Percentiles rank a stretch among this genome's conserved stretches.
Conservation (phyloP, 2,888 invertebrate genomes). For the Tiphia femorata region DNA sequence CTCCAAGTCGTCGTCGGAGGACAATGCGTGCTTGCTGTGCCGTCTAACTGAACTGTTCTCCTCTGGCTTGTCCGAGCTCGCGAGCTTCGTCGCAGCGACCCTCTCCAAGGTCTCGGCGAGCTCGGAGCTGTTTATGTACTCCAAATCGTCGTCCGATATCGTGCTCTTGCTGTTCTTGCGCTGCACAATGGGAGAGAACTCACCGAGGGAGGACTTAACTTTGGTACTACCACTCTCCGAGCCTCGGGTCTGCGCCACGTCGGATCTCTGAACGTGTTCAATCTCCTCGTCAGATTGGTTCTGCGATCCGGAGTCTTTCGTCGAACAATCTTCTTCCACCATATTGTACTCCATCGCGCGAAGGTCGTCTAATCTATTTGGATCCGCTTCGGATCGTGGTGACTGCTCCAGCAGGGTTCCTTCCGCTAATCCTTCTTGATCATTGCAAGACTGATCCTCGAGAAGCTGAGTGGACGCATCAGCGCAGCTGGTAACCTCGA, state of each 20-base stretch:
- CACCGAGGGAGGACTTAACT: slow-evolving; percentile 8
- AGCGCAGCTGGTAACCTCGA: not conserved
- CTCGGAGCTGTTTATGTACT: slow-evolving; percentile 58
- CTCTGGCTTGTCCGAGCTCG: not conserved
- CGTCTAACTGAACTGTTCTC: not conserved
- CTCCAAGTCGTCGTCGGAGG: slow-evolving; percentile 62
- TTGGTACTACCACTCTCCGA: slow-evolving; percentile 13
- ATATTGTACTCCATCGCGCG: slow-evolving; percentile 57
- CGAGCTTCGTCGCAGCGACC: not conserved
- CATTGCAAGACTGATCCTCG: not conserved
- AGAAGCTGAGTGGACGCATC: too few species aligned
- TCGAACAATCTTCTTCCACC: slow-evolving; percentile 38
- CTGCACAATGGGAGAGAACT: slow-evolving; percentile 20
- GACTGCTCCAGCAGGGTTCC: slow-evolving; percentile 23
- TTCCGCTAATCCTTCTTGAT: slow-evolving; percentile 4
- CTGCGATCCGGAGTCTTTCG: slow-evolving; percentile 32
- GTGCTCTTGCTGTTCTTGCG: slow-evolving; percentile 50
- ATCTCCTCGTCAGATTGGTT: slow-evolving; percentile 62
- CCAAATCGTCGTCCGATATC: slow-evolving; percentile 62
- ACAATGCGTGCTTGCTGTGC: slow-evolving; percentile 29
- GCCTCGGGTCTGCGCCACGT: slow-evolving; percentile 38
- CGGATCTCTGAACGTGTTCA: slow-evolving; percentile 54
- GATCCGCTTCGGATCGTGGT: too few species aligned
- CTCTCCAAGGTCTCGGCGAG: slow-evolving; percentile 41
- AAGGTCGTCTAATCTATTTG: slow-evolving; percentile 51